Evolutionary conservation across 2,797 vertebrate species (phyloP).

Genomic region (Poliocrania exsul): DNA sequence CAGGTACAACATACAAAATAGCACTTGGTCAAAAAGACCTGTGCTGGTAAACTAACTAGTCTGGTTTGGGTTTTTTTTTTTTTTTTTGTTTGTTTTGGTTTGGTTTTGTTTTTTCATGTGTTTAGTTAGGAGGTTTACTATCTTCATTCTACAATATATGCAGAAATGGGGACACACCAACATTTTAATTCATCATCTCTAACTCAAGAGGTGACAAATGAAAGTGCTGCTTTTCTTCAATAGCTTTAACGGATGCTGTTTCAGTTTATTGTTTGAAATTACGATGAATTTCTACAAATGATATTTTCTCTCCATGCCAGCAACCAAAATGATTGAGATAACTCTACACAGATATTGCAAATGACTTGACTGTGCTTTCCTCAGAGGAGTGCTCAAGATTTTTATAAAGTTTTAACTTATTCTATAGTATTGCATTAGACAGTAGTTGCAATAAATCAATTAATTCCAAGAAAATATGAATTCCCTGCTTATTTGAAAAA

Average conservation of each 20-base stretch:
- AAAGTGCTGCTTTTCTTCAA: neutral
- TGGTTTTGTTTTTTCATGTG: neutral
- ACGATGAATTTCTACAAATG: neutral
- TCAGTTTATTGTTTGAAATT: neutral
- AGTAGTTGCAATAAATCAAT: conserved; percentile 3
- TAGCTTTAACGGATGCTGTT: neutral
- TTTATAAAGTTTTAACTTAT: conserved; percentile 2
- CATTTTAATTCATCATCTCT: neutral
- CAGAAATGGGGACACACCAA: neutral
- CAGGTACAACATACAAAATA: neutral
- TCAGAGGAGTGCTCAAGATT: neutral
- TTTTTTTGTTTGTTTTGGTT: neutral
- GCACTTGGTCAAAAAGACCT: neutral
- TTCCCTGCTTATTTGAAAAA: neutral
- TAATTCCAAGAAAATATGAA: neutral
- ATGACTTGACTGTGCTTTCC: neutral
- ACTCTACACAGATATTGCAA: neutral
- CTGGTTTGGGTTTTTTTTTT: too few species aligned
- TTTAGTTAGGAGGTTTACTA: neutral
- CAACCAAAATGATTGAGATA: neutral
- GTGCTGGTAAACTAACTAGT: neutral
- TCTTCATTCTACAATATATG: neutral
- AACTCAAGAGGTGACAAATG: neutral
- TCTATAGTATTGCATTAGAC: neutral
- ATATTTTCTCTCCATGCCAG: neutral